Evolutionary conservation across 2,113 vertebrate genomes (phyloP).

Genomic region (Lonchura striata): DNA sequence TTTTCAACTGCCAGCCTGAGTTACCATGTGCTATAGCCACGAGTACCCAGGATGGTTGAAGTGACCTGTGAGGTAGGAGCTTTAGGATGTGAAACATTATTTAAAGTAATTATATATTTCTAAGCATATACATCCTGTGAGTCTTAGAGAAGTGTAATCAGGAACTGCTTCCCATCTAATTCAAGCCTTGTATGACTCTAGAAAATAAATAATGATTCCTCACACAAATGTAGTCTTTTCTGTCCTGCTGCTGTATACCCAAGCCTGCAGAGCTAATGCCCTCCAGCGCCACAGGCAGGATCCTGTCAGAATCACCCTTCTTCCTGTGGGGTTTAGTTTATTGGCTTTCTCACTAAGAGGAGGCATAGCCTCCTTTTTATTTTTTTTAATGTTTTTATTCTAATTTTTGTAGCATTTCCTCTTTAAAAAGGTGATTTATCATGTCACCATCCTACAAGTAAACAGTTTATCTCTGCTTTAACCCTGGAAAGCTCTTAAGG

Average conservation of each 20-base stretch:
- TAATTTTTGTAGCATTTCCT: background rate
- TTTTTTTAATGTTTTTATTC: background rate
- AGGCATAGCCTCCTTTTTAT: fast-evolving
- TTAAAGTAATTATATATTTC: background rate
- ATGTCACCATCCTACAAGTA: background rate
- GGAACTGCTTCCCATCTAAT: background rate
- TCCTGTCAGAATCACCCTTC: background rate
- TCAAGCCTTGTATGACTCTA: background rate
- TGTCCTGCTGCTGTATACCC: background rate
- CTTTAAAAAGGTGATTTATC: background rate
- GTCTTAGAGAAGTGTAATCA: background rate
- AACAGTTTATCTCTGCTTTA: background rate
- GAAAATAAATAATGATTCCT: background rate
- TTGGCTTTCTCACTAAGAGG: background rate
- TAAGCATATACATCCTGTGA: background rate
- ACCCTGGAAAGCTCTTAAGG: background rate
- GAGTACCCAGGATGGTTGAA: background rate
- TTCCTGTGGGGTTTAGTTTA: background rate
- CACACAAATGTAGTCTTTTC: background rate
- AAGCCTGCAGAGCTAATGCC: background rate
- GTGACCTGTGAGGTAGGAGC: background rate
- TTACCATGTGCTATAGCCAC: background rate
- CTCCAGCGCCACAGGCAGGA: background rate
- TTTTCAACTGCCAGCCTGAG: background rate
- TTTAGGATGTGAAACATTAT: background rate